phyloP scores from a whole-genome alignment of 2,888 invertebrate genomes.

The Dicyrtoma fusca region DNA sequence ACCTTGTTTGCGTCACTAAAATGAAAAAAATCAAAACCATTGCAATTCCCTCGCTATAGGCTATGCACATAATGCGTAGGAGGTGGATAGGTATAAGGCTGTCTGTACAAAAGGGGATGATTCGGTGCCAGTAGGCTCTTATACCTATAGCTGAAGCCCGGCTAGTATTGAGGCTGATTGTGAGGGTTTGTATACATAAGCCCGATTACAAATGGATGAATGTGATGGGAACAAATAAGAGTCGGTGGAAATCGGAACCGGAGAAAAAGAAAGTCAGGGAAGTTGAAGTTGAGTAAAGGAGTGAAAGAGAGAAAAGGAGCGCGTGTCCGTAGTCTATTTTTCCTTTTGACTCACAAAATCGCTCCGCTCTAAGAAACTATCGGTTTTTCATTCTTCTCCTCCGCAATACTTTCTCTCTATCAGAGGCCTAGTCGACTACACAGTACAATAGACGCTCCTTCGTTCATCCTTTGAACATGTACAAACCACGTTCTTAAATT shows the following conservation, averaged over 20 bases:
- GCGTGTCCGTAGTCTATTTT: constrained; percentile 24
- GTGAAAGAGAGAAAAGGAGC: constrained; percentile 26
- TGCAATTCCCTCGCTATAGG: no score
- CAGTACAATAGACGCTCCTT: not conserved
- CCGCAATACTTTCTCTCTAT: not conserved
- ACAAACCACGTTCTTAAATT: no score
- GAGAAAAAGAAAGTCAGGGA: constrained; percentile 23
- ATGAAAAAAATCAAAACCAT: no score
- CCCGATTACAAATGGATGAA: constrained; percentile 34
- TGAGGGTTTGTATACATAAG: constrained; percentile 26
- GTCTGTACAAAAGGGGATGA: no score
- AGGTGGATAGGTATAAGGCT: no score
- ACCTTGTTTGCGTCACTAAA: no score
- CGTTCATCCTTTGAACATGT: no score
- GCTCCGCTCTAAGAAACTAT: not conserved
- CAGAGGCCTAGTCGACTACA: not conserved
- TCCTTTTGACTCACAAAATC: constrained; percentile 7
- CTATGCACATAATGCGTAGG: no score
- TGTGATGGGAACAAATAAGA: constrained; percentile 40
- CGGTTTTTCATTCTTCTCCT: not conserved
- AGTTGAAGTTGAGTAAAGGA: constrained; percentile 27
- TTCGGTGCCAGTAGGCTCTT: no score
- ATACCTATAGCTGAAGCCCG: no score
- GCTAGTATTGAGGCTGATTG: not conserved
- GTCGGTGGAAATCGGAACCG: constrained; percentile 35